A percentile compares a stretch with the other conserved stretches of the same genome.
phyloP scores from a whole-genome alignment of 2,797 vertebrate species.

The Sarcophilus harrisii region DNA sequence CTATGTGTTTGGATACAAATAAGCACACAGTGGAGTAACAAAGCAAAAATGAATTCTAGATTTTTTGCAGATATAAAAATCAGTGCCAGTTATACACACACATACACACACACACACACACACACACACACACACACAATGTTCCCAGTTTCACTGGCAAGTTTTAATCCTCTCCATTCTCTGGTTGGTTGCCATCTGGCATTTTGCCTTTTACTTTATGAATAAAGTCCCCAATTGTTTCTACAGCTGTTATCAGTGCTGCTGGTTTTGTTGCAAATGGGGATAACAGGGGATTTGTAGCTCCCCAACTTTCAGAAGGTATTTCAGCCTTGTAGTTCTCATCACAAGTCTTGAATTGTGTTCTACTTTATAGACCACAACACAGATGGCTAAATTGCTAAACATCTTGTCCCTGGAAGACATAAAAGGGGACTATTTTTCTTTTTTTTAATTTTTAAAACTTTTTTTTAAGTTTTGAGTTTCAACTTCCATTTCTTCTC shows the following conservation, averaged over 20 bases:
- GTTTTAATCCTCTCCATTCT: slow-evolving; percentile 70
- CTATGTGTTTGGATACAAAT: not conserved
- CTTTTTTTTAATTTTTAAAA: not conserved
- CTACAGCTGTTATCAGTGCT: slow-evolving; percentile 72
- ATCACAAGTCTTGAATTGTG: not conserved
- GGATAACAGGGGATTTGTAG: slow-evolving; percentile 45
- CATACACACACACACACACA: too few species aligned
- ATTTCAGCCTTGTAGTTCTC: slow-evolving; percentile 2
- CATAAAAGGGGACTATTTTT: slow-evolving; percentile 46
- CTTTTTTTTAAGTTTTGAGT: not conserved
- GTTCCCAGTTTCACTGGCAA: slow-evolving; percentile 50
- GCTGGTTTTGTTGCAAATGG: slow-evolving; percentile 62
- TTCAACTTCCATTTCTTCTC: not conserved
- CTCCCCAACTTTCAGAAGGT: not conserved
- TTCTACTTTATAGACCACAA: not conserved
- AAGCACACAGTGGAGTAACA: slow-evolving; percentile 14
- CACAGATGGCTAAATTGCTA: slow-evolving; percentile 59
- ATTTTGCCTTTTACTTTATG: slow-evolving; percentile 74
- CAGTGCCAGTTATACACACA: slow-evolving; percentile 44
- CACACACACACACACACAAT: slow-evolving; percentile 43
- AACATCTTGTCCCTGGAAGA: slow-evolving; percentile 50
- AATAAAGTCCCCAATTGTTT: slow-evolving; percentile 60
- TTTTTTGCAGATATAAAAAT: not conserved
- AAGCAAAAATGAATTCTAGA: not conserved
- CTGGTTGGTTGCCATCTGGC: slow-evolving; percentile 77